Percentiles rank a stretch among this genome's conserved stretches.
phyloP scores from a whole-genome alignment of 1,140 invertebrate species.

The Heliconius congener region DNA sequence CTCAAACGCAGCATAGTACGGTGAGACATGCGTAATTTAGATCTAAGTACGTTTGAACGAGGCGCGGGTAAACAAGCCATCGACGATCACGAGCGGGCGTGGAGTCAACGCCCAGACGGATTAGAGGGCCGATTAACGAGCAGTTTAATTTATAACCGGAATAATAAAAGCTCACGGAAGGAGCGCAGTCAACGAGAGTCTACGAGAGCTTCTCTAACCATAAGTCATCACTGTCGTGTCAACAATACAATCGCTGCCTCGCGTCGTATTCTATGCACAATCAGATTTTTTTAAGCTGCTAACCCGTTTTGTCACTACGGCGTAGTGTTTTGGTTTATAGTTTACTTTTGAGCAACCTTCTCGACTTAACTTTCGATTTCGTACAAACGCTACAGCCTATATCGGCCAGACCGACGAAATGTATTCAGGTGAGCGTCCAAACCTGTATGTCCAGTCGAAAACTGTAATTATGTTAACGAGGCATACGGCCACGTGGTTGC shows the following conservation, averaged over 20 bases:
- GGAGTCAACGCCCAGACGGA: slow-evolving; percentile 77
- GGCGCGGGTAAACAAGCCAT: slow-evolving; percentile 48
- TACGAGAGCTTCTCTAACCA: slow-evolving; percentile 33
- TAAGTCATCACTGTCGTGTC: slow-evolving; percentile 64
- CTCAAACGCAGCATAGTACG: slow-evolving; percentile 41
- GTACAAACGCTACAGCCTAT: slow-evolving; percentile 56
- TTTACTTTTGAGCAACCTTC: slow-evolving; percentile 27
- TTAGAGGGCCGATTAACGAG: slow-evolving; percentile 78
- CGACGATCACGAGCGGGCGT: slow-evolving; percentile 45
- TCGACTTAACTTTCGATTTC: slow-evolving; percentile 67
- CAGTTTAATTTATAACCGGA: slow-evolving; percentile 77
- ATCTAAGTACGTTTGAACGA: slow-evolving; percentile 52
- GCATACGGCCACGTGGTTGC: slow-evolving; percentile 22
- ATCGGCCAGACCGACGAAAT: slow-evolving; percentile 57
- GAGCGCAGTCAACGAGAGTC: slow-evolving; percentile 41
- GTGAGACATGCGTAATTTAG: slow-evolving; percentile 49
- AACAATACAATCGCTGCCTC: slow-evolving; percentile 51
- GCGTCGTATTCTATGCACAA: slow-evolving; percentile 39
- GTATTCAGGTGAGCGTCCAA: slow-evolving; percentile 50
- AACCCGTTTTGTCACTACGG: slow-evolving; percentile 36
- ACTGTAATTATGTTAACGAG: slow-evolving; percentile 63
- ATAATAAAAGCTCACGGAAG: slow-evolving; percentile 73
- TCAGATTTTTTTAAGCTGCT: slow-evolving; percentile 45
- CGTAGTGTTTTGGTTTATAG: slow-evolving; percentile 21
- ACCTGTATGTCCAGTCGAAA: slow-evolving; percentile 60